phyloP scores from a whole-genome alignment of 2,888 invertebrate species.

The Megaustenia siamemsis region DNA sequence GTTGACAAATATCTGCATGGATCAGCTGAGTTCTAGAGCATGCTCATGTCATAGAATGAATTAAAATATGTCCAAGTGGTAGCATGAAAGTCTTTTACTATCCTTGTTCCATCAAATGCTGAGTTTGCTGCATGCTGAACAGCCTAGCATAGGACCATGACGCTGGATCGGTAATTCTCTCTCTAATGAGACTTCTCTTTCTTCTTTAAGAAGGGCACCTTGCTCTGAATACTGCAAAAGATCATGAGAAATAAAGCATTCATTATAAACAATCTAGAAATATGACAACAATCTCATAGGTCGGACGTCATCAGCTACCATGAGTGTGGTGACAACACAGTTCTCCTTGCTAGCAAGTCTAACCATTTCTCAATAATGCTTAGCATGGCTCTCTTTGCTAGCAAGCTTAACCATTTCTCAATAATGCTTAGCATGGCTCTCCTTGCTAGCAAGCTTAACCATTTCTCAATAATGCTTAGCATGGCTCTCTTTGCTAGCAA shows the following conservation, averaged over 20 bases:
- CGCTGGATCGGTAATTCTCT: neutral
- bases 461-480: no score
- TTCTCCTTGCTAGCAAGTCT: no score
- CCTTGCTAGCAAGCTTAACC: no score
- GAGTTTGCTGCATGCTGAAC: neutral
- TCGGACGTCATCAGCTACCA: no score
- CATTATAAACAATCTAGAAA: no score
- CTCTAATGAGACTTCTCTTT: conserved; percentile 74
- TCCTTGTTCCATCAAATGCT: neutral
- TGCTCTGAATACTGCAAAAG: conserved; percentile 74
- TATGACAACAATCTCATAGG: no score
- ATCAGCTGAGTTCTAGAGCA: neutral
- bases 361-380: no score
- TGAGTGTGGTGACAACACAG: no score
- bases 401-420: no score
- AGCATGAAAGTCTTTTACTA: neutral
- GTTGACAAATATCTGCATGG: neutral
- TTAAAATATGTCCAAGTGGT: neutral
- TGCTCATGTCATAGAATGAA: neutral
- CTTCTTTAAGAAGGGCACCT: conserved; percentile 77
- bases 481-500: no score
- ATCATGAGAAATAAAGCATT: neutral
- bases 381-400: no score
- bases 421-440: no score
- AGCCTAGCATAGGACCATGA: neutral